Conservation (phyloP, 2,888 invertebrate genomes). For the Zaprionus lineosus region DNA sequence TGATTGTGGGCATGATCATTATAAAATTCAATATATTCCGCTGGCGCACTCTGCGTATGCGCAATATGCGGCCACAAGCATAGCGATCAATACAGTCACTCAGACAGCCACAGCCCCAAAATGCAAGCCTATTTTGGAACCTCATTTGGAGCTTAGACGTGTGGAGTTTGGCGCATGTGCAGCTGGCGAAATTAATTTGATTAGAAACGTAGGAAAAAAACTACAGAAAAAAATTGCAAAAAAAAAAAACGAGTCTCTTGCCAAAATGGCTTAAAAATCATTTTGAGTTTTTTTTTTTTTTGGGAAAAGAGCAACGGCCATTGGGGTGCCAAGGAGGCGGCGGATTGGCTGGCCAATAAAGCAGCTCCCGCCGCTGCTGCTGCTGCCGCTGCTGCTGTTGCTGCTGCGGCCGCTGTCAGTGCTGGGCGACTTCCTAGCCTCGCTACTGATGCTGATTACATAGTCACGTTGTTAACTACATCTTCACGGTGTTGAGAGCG, state of each 20-base stretch:
- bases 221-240: background rate
- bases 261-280: conserved; percentile 50
- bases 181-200: conserved; percentile 68
- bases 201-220: conserved; percentile 62
- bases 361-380: conserved; percentile 22
- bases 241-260: conserved; percentile 34
- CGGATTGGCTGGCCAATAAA: conserved; percentile 21
- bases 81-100: background rate
- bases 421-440: conserved; percentile 65
- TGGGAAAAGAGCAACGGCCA: conserved; percentile 15
- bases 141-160: conserved; percentile 42
- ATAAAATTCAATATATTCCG: conserved; percentile 76
- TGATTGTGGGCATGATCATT: conserved; percentile 78
- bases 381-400: conserved; percentile 42
- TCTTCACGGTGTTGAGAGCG: conserved; percentile 68
- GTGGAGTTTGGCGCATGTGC: conserved; percentile 45
- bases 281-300: conserved; percentile 43
- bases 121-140: conserved; percentile 22
- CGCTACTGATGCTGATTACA: conserved; percentile 62
- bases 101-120: conserved; percentile 31
- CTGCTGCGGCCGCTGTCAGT: conserved; percentile 29
- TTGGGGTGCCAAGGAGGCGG: conserved; percentile 3
- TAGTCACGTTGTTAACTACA: conserved; percentile 78
- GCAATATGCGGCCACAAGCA: conserved; percentile 46
- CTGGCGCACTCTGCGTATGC: conserved; percentile 62